Base-by-base conservation (phyloP, 2,797 vertebrate genomes). In the Brachymystax lenok region DNA sequence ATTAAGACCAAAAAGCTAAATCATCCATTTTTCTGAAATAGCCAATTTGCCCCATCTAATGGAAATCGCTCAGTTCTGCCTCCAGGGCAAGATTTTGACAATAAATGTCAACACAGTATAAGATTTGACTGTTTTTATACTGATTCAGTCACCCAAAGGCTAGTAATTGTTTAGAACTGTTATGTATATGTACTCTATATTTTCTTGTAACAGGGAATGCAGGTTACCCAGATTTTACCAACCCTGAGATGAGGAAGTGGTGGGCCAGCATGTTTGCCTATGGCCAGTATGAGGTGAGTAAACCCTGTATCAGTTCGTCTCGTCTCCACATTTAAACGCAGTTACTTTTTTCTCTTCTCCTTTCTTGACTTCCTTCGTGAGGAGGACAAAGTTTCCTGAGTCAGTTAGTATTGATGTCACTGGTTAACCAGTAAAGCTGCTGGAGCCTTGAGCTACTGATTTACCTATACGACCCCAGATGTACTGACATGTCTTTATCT, bases 221-320 rank as follows among this genome's bases (percentile, higher is more conserved):
- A 1, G 87, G 92, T 7, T 96, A 96, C 77, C 95, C 95, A 0
- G 95, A 96, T 82, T 96, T 96, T 78, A 95, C 92, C 46, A 93
- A 95, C 77, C 92, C 93, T 0, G 84, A 86, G 28, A 92, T 94
- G 93, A 91, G 95, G 51, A 63, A 82, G 3, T 96, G 95, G 95
- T 96, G 94, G 94, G 90, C 95, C 21, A 91, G 89, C 73, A 93
- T 92, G 92, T 96, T 96, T 77, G 81, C 85, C 64, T 95, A 92
- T 7, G 93, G 96, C 71, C 92, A 93, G 40, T 96, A 96, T 0
- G 89, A 95, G 93, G 95, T 95, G 82, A 80, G 21, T 7, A 52
- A 7, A 56, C 14, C 63, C 10, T 4, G 16, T 27, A 7, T 14
- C 10, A 13, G 14, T 77, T 68, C 59, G 19, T 35, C 30, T 3